These are phyloP conservation scores for Peribatodes rhomboidaria DNA, from an alignment of 2,888 invertebrate species.

Conservation along the genomic window DNA sequence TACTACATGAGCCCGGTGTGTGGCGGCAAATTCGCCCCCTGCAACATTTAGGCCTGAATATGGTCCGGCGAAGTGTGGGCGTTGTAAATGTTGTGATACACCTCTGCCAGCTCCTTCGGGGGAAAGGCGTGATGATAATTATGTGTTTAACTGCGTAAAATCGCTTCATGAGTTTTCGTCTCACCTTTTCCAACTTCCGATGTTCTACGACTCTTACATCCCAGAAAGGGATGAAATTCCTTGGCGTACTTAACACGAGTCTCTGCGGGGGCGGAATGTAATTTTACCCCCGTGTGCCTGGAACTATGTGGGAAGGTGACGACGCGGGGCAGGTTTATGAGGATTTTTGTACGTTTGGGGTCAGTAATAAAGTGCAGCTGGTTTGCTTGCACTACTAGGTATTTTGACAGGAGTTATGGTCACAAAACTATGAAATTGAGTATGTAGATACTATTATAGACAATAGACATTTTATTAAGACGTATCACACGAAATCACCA, in stretches of 20 bases:
- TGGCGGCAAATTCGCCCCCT: too few relatives aligned
- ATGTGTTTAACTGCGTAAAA: neutral
- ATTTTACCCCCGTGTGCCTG: conserved; percentile 31
- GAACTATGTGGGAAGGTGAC: conserved; percentile 25
- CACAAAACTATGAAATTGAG: too few relatives aligned
- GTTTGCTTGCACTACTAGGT: neutral
- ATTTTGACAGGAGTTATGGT: too few relatives aligned
- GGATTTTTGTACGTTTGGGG: conserved; percentile 7
- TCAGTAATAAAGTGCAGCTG: neutral
- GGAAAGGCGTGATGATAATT: too few relatives aligned
- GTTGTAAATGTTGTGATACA: too few relatives aligned
- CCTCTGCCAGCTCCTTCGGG: too few relatives aligned
- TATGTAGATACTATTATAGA: too few relatives aligned
- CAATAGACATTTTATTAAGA: too few relatives aligned
- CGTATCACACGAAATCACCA: too few relatives aligned
- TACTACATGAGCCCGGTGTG: too few relatives aligned
- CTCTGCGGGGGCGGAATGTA: conserved; percentile 37
- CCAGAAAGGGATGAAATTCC: conserved; percentile 32
- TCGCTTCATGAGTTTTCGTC: neutral
- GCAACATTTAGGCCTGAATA: too few relatives aligned
- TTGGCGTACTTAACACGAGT: conserved; percentile 35
- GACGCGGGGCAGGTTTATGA: conserved; percentile 8
- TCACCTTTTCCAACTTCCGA: neutral
- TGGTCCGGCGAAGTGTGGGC: too few relatives aligned
- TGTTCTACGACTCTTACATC: neutral